These are phyloP conservation scores for Pseudopipra pipra DNA, from an alignment of 2,113 vertebrate genomes.

Conservation along the genomic window DNA sequence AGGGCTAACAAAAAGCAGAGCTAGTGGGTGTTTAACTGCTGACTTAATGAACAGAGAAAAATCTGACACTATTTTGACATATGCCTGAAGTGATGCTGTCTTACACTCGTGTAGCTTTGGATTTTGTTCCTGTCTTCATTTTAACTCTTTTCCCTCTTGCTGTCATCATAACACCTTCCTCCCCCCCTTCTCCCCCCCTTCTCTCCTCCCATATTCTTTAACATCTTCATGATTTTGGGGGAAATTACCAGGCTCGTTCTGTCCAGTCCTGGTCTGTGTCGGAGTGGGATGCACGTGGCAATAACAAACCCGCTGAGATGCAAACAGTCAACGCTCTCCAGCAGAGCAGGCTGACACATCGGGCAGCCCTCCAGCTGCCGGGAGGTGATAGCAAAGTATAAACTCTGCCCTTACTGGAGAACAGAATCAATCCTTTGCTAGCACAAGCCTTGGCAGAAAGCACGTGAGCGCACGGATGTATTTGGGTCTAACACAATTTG, in stretches of 20 bases:
- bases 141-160: neutral
- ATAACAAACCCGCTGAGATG: neutral
- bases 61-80: slow-evolving; percentile 53
- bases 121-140: neutral
- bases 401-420: neutral
- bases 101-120: neutral
- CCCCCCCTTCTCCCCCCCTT: neutral
- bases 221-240: neutral
- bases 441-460: neutral
- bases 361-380: neutral
- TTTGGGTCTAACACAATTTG: neutral
- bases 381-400: neutral
- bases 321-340: accelerated
- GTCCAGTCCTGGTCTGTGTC: too few relatives aligned
- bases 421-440: neutral
- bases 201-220: neutral
- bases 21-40: slow-evolving; percentile 48
- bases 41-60: slow-evolving; percentile 45
- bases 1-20: neutral
- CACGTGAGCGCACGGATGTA: accelerated
- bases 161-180: accelerated
- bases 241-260: neutral
- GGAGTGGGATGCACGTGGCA: accelerated
- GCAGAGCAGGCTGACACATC: neutral
- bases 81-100: slow-evolving; percentile 15